Evolutionary conservation across 2,888 invertebrate species (phyloP), one percentile per base, ranked within the genome.

Genomic region (Parnassius glacialis): DNA sequence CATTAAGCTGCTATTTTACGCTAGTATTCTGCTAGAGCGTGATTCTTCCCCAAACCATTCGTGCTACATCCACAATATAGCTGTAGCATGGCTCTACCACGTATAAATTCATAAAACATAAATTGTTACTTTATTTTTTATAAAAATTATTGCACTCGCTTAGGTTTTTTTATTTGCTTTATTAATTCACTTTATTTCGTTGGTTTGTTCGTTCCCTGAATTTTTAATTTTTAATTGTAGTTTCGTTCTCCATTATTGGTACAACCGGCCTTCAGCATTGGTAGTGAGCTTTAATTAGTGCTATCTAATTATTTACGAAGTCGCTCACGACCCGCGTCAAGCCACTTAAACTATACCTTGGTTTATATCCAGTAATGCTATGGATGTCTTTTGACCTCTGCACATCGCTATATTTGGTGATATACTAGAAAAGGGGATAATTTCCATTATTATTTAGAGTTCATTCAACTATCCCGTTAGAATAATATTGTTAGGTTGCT

Each of bases 251-350:
- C 3, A 59, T 11, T 3, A 1, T 7, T 11, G 47, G 74, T 76
- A 68, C n/a, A 13, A 58, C 66, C 65, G 64, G 43, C 51, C 61
- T 52, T 52, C 65, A 64, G 68, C 66, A 69, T 72, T 68, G 67
- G 67, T 65, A 71, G 72, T 70, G 70, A 70, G 74, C 73, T 82
- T 87, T 90, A 89, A 90, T 90, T 89, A 88, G 88, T 70, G 69
- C 73, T 82, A 84, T 85, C 84, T 89, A 90, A 90, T 89, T 90
- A 88, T 85, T 83, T 83, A 82, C 48, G 13, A 12, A 75, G 76
- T 74, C 74, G 76, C 82, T 83, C 87, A 87, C 89, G 62, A 62
- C 78, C 71, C 69, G 70, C 68, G 57, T 66, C 63, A 44, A 69
- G 71, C 68, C 69, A 68, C 79, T 79, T 71, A 41, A 82, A 74